These are phyloP conservation scores for Drosophila aldrichi DNA, from an alignment of 2,888 invertebrate species.

Conservation along the genomic window DNA sequence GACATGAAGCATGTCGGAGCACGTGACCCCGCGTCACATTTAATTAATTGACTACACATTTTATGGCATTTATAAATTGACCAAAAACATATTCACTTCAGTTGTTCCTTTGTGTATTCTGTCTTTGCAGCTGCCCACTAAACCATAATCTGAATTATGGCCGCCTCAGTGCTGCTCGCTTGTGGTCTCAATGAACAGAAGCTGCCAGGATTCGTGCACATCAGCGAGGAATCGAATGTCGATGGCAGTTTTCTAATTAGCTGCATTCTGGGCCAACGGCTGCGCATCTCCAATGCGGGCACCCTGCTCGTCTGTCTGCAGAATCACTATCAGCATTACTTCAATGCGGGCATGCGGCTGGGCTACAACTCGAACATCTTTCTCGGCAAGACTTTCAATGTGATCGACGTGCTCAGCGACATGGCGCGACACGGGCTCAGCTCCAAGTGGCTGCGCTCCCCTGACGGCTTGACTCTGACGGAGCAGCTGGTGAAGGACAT, in stretches of 20 bases:
- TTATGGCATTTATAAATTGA: conserved; percentile 72
- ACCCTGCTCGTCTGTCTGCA: conserved; percentile 89
- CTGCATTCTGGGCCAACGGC: conserved; percentile 88
- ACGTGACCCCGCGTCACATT: conserved; percentile 59
- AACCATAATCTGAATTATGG: conserved; percentile 85
- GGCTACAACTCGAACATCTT: conserved; percentile 89
- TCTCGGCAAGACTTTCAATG: conserved; percentile 85
- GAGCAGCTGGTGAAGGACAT: conserved; percentile 72
- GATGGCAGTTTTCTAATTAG: conserved; percentile 91
- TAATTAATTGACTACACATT: conserved; percentile 68
- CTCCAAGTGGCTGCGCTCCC: conserved; percentile 76
- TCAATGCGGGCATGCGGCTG: conserved; percentile 90
- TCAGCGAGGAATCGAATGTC: conserved; percentile 89
- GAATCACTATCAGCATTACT: conserved; percentile 90
- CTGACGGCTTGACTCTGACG: conserved; percentile 83
- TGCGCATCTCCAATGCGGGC: conserved; percentile 87
- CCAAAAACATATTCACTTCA: conserved; percentile 40
- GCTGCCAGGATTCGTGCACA: conserved; percentile 87
- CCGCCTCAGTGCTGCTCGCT: conserved; percentile 88
- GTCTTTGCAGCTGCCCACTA: conserved; percentile 39
- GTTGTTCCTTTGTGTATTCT: conserved; percentile 22
- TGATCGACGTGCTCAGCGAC: conserved; percentile 87
- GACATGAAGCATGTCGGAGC: conserved; percentile 17
- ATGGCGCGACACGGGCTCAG: conserved; percentile 84
- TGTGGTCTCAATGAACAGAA: conserved; percentile 88